Percentiles rank a stretch among this genome's conserved stretches.
phyloP scores from a whole-genome alignment of 2,888 invertebrate species.

The Dryadula phaetusa region DNA sequence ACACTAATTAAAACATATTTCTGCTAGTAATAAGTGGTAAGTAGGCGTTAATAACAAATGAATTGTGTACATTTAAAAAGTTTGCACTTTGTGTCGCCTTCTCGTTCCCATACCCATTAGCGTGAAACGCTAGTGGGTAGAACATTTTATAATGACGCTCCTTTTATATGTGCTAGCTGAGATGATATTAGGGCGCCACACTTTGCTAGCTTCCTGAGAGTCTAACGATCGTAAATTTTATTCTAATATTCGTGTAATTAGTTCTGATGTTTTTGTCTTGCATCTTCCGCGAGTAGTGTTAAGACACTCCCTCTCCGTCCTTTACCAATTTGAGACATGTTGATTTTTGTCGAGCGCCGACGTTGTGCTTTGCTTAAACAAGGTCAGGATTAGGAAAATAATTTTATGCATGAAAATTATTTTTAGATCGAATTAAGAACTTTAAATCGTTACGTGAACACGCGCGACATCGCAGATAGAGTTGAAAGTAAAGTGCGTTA shows the following conservation, averaged over 20 bases:
- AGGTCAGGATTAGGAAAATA: too few relatives aligned
- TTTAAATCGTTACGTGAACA: too few relatives aligned
- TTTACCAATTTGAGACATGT: too few relatives aligned
- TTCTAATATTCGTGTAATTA: neutral
- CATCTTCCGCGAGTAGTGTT: neutral
- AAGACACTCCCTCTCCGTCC: too few relatives aligned
- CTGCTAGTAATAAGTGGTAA: neutral
- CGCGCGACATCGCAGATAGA: too few relatives aligned
- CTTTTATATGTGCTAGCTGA: conserved; percentile 6
- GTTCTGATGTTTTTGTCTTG: neutral
- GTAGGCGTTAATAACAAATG: neutral
- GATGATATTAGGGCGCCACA: conserved; percentile 2
- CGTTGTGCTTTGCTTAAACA: too few relatives aligned
- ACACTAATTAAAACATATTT: neutral
- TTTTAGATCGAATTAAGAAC: too few relatives aligned
- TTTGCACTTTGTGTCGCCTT: neutral
- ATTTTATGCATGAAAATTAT: too few relatives aligned
- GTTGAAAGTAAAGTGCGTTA: neutral
- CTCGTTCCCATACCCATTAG: neutral
- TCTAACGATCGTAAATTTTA: neutral
- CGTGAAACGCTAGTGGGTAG: conserved; percentile 7
- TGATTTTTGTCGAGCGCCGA: too few relatives aligned
- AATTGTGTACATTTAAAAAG: neutral
- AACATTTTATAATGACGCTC: conserved; percentile 13
- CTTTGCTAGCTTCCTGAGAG: neutral